Evolutionary conservation across 2,113 vertebrate genomes (phyloP).

Genomic region (Neogobius melanostomus): DNA sequence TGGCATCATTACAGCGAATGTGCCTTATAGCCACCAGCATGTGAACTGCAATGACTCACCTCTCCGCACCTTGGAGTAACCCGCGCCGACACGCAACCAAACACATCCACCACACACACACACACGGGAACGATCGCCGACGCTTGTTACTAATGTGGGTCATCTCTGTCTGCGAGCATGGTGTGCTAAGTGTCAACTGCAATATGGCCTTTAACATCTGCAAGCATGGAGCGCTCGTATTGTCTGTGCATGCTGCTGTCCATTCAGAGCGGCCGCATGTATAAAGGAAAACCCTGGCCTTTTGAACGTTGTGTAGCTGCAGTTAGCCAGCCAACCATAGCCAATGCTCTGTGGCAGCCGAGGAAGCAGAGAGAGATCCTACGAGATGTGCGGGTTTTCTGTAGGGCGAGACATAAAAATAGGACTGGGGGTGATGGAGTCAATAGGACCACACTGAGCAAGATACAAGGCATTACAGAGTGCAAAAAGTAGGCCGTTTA

Average conservation of each 20-base stretch:
- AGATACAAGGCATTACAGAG: background rate
- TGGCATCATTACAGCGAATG: slow-evolving; percentile 23
- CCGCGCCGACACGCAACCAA: slow-evolving; percentile 34
- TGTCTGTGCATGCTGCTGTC: slow-evolving; percentile 24
- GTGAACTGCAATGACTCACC: slow-evolving; percentile 57
- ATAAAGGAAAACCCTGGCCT: slow-evolving; percentile 28
- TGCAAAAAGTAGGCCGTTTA: background rate
- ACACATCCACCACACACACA: slow-evolving; percentile 22
- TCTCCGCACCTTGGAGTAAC: slow-evolving; percentile 52
- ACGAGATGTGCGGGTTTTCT: slow-evolving; percentile 7
- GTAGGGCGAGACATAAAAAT: slow-evolving; percentile 9
- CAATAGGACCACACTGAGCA: background rate
- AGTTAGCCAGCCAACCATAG: slow-evolving; percentile 55
- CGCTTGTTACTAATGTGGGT: slow-evolving; percentile 23
- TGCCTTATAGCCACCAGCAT: slow-evolving; percentile 39
- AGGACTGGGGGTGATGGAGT: background rate
- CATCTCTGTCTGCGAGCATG: slow-evolving; percentile 21
- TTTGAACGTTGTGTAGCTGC: slow-evolving; percentile 57
- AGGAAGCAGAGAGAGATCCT: slow-evolving; percentile 33
- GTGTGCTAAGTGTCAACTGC: slow-evolving; percentile 22
- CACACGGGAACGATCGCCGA: background rate
- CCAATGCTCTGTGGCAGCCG: slow-evolving; percentile 57
- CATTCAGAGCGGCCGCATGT: slow-evolving; percentile 13
- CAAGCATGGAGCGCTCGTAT: slow-evolving; percentile 15
- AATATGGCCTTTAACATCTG: slow-evolving; percentile 40